A percentile compares a stretch with the other conserved stretches of the same genome.
phyloP scores from a whole-genome alignment of 2,113 vertebrate species.

The Rhodinocichla rosea region DNA sequence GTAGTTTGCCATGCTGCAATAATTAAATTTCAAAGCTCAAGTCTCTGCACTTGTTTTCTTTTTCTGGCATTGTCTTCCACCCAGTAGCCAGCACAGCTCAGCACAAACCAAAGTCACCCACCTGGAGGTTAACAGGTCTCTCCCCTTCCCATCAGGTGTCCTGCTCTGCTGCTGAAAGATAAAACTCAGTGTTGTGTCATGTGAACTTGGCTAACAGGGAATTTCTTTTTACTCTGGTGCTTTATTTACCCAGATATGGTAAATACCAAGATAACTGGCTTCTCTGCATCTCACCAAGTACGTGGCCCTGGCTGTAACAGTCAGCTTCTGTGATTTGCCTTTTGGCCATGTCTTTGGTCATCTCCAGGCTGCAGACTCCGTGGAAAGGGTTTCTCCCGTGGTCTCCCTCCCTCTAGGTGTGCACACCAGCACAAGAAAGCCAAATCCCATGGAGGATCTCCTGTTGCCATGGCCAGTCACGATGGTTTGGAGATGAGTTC shows the following conservation, averaged over 20 bases:
- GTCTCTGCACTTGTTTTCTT: neutral
- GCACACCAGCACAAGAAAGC: neutral
- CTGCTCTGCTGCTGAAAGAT: neutral
- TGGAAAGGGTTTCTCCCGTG: neutral
- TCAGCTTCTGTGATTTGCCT: neutral
- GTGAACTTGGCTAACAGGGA: neutral
- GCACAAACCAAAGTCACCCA: neutral
- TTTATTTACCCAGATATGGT: neutral
- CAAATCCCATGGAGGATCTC: neutral
- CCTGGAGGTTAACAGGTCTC: neutral
- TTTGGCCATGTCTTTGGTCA: neutral
- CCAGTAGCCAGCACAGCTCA: neutral
- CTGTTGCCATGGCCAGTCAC: accelerated
- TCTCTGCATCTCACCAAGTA: neutral
- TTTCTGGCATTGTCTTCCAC: neutral
- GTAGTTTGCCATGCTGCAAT: neutral
- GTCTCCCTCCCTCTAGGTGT: neutral
- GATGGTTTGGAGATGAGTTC: neutral
- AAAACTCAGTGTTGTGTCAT: neutral
- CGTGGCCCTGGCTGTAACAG: accelerated
- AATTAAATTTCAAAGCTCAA: conserved; percentile 7
- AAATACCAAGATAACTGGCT: neutral
- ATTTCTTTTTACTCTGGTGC: neutral
- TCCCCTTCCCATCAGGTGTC: neutral
- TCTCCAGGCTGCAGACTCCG: neutral